Conservation (phyloP, 2,888 invertebrate species). For the Drosophila putrida region DNA sequence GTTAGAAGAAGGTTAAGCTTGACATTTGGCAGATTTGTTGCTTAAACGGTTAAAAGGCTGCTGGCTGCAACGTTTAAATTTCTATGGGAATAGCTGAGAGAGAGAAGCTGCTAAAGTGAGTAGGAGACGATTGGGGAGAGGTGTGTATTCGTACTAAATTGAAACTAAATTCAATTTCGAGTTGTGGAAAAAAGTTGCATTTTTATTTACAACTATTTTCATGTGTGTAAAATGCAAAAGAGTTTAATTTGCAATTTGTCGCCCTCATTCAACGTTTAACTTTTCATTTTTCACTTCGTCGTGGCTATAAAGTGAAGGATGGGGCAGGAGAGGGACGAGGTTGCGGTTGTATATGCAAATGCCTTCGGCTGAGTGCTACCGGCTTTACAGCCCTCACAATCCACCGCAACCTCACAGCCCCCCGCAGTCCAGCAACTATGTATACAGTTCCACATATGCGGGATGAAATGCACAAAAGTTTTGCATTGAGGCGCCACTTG, state of each 20-base stretch:
- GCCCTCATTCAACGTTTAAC: constrained; percentile 79
- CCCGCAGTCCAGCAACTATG: constrained; percentile 3
- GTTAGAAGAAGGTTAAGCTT: constrained; percentile 18
- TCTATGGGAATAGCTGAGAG: constrained; percentile 5
- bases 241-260: constrained; percentile 81
- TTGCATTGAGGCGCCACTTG: constrained; percentile 71
- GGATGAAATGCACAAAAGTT: constrained; percentile 72
- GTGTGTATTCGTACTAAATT: constrained; percentile 29
- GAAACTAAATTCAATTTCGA: constrained; percentile 69
- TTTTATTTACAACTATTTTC: constrained; percentile 78
- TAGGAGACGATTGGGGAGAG: neutral
- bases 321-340: neutral
- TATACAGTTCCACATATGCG: constrained; percentile 43
- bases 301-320: neutral
- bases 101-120: neutral
- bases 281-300: constrained; percentile 57
- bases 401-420: neutral
- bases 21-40: constrained; percentile 56
- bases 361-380: constrained; percentile 53
- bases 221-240: constrained; percentile 76
- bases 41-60: constrained; percentile 60
- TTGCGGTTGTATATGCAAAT: constrained; percentile 76
- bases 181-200: constrained; percentile 63
- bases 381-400: neutral
- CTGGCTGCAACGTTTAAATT: constrained; percentile 43